Evolutionary conservation across 2,888 invertebrate species (phyloP), one percentile per base, ranked within the genome.

Genomic region (Biston stratarius): DNA sequence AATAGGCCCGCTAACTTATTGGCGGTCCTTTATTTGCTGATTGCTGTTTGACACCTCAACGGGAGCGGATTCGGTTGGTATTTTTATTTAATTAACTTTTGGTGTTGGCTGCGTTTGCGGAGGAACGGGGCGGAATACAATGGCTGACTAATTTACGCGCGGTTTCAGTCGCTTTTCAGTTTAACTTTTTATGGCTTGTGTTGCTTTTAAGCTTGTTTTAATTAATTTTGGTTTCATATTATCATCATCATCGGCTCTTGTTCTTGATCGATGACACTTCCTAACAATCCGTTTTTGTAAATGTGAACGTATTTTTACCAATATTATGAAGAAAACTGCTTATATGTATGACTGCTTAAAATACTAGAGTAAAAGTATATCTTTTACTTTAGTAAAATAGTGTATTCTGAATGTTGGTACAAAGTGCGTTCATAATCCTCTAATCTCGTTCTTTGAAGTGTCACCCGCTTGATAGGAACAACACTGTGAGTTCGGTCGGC

Each of bases 1-100:
- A 91, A 91, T 92, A 88, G 87, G 84, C 85, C 80, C 80, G 89
- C 89, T 90, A 91, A 92, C 91, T 92, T 92, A 92, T 91, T 91
- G 90, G 86, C 87, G 80, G 85, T 87, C 85, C 87, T 91, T 91
- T 92, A 91, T 93, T 91, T 90, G 85, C 86, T 90, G 89, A 92
- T 92, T 91, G 91, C 83, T 89, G 88, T 89, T 88, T 90, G 88
- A 91, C 91, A 90, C 89, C 86, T 89, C 84, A 78, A 82, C 84
- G 85, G 85, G 83, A 81, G 85, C 79, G 82, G 83, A 84, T 84
- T 85, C 85, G 80, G 84, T 82, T 81, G 86, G 87, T 89, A 87
- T 91, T 91, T 91, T 90, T 90, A 71, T 71, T 69, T 69, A 72
- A 74, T 74, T 74, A 74, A 74, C 69, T 72, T 71, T 69, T 64